These are phyloP conservation scores for Erythrocercus mccallii DNA, from an alignment of 2,113 vertebrate species.

Conservation along the genomic window DNA sequence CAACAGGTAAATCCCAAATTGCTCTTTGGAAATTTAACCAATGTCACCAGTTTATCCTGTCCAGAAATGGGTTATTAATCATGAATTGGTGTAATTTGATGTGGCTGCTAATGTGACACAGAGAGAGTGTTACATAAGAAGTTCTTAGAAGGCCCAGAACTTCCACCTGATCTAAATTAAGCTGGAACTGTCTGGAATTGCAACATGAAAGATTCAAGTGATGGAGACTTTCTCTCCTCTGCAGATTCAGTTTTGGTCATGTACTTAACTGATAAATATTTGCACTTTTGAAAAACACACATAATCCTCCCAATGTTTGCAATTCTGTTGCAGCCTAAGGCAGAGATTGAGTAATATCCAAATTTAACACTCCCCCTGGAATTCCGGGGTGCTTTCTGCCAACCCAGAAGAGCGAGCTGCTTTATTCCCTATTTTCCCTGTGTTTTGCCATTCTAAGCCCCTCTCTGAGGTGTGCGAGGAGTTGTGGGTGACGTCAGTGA, in stretches of 20 bases:
- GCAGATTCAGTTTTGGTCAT: not conserved
- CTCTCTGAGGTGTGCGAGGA: rapidly evolving
- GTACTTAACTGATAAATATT: not conserved
- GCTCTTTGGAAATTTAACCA: not conserved
- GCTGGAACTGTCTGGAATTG: not conserved
- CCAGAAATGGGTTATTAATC: not conserved
- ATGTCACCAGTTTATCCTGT: not conserved
- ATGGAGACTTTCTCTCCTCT: not conserved
- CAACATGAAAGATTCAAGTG: not conserved
- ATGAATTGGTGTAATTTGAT: not conserved
- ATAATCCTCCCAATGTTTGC: not conserved
- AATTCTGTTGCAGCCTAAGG: not conserved
- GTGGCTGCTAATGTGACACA: not conserved
- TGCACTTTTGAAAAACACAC: rapidly evolving
- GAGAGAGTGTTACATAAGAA: not conserved
- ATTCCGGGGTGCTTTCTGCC: not conserved
- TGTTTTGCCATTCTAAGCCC: not conserved
- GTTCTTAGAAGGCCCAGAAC: not conserved
- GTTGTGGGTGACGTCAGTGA: rapidly evolving
- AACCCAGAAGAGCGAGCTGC: rapidly evolving
- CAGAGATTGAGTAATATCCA: no score
- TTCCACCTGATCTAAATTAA: not conserved
- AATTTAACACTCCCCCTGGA: not conserved
- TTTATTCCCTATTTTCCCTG: not conserved
- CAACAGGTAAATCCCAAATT: conserved; percentile 33